Conservation (phyloP, 1,140 invertebrate genomes). For the Phymorhynchus buccinoides region DNA sequence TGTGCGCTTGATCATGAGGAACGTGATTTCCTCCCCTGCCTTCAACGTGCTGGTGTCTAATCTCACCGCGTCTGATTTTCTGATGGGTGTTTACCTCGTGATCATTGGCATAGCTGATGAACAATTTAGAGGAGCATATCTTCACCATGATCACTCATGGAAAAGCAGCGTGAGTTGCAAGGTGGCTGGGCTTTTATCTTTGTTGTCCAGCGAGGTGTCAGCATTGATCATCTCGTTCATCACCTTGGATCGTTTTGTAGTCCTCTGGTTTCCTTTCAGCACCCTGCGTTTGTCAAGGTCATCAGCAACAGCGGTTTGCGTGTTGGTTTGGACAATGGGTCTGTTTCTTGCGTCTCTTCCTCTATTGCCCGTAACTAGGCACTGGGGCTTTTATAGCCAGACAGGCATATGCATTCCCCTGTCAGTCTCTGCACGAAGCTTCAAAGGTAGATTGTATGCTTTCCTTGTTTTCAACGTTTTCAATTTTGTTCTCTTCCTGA, state of each 20-base stretch:
- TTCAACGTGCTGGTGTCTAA: slow-evolving; percentile 53
- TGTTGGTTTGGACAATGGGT: too few species aligned
- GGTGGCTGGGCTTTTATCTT: slow-evolving; percentile 34
- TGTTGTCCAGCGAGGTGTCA: slow-evolving; percentile 43
- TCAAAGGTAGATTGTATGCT: too few species aligned
- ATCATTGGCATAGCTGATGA: slow-evolving; percentile 38
- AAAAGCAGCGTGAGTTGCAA: slow-evolving; percentile 30
- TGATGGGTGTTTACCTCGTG: slow-evolving; percentile 40
- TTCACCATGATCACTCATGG: slow-evolving; percentile 32
- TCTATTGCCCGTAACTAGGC: too few species aligned
- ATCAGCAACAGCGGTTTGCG: background rate
- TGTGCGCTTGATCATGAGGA: slow-evolving; percentile 18
- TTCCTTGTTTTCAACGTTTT: too few species aligned
- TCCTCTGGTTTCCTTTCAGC: slow-evolving; percentile 21
- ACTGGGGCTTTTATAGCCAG: too few species aligned
- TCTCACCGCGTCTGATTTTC: slow-evolving; percentile 56
- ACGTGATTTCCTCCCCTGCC: background rate
- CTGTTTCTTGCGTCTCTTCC: too few species aligned
- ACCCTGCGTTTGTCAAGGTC: background rate
- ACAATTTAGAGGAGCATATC: slow-evolving; percentile 52
- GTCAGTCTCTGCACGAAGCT: too few species aligned
- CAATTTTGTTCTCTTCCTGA: too few species aligned
- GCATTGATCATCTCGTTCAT: slow-evolving; percentile 48
- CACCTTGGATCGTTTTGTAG: slow-evolving; percentile 46
- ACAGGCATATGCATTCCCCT: too few species aligned